Conservation (phyloP, 2,888 invertebrate genomes). For the Acanthococcus lagerstroemiae region DNA sequence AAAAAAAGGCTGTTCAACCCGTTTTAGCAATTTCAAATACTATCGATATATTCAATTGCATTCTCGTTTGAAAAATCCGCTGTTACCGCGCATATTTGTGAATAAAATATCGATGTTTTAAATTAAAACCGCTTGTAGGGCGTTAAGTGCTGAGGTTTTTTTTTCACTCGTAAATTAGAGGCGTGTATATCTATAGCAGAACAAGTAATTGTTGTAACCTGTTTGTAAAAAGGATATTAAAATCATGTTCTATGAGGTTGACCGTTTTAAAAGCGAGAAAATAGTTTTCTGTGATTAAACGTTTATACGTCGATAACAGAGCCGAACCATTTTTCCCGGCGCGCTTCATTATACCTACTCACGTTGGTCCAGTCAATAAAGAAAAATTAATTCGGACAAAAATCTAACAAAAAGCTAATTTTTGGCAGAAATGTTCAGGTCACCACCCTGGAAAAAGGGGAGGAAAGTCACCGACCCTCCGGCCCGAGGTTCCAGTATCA, state of each 20-base stretch:
- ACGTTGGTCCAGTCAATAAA: not conserved
- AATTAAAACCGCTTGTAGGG: slow-evolving; percentile 23
- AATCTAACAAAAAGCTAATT: no score
- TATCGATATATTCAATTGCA: not conserved
- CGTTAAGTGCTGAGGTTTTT: slow-evolving; percentile 19
- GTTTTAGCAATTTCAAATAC: not conserved
- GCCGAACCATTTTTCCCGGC: no score
- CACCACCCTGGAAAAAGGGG: no score
- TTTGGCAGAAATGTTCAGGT: no score
- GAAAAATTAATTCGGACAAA: not conserved
- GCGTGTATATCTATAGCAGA: slow-evolving; percentile 14
- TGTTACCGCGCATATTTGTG: no score
- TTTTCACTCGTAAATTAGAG: slow-evolving; percentile 5
- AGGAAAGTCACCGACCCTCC: no score
- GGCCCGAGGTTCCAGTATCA: no score
- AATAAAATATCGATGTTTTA: slow-evolving; percentile 10
- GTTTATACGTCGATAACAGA: not conserved
- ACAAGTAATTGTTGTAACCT: slow-evolving; percentile 22
- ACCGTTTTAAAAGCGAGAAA: slow-evolving; percentile 9
- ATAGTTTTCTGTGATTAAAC: slow-evolving; percentile 17
- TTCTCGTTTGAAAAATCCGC: no score
- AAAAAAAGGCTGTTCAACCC: not conserved
- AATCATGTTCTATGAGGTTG: slow-evolving; percentile 20
- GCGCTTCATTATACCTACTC: not conserved
- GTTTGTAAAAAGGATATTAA: slow-evolving; percentile 28